These are phyloP conservation scores for Lanius collurio DNA, from an alignment of 2,113 vertebrate species.

Conservation along the genomic window DNA sequence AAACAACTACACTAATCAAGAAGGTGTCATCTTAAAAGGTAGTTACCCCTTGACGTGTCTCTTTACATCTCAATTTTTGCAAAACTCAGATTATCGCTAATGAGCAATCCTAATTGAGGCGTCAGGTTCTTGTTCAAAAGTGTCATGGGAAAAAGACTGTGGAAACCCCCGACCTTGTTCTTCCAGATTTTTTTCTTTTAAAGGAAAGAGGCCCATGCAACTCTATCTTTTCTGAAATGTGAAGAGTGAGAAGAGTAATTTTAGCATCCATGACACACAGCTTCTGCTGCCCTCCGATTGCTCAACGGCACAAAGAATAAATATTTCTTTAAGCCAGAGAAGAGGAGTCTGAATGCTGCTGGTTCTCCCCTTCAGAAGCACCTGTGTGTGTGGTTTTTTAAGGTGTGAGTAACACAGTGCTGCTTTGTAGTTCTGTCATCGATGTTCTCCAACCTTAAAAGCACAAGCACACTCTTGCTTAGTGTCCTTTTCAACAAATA, in stretches of 20 bases:
- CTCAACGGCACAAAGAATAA: conserved; percentile 33
- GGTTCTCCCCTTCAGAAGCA: conserved; percentile 15
- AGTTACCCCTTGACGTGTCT: neutral
- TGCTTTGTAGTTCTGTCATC: neutral
- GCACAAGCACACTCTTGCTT: neutral
- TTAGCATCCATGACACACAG: conserved; percentile 56
- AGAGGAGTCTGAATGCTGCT: conserved; percentile 5
- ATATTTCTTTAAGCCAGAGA: conserved; percentile 26
- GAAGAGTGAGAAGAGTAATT: conserved; percentile 51
- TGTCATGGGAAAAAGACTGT: conserved; percentile 58
- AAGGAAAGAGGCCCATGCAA: conserved; percentile 43
- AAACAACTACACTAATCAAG: neutral
- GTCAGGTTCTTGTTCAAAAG: conserved; percentile 33
- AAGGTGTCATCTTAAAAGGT: conserved; percentile 1
- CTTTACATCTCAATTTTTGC: conserved; percentile 22
- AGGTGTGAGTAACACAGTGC: neutral
- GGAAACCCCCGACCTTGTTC: conserved; percentile 72
- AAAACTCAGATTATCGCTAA: conserved; percentile 16
- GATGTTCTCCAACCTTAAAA: neutral
- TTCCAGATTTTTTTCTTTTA: conserved; percentile 55
- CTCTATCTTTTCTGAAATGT: conserved; percentile 34
- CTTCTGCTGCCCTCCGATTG: conserved; percentile 39
- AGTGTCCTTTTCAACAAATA: neutral
- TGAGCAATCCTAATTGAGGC: neutral
- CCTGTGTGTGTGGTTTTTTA: conserved; percentile 1